These are phyloP conservation scores for Agrilus planipennis DNA, from an alignment of 1,140 invertebrate species.

Conservation along the genomic window DNA sequence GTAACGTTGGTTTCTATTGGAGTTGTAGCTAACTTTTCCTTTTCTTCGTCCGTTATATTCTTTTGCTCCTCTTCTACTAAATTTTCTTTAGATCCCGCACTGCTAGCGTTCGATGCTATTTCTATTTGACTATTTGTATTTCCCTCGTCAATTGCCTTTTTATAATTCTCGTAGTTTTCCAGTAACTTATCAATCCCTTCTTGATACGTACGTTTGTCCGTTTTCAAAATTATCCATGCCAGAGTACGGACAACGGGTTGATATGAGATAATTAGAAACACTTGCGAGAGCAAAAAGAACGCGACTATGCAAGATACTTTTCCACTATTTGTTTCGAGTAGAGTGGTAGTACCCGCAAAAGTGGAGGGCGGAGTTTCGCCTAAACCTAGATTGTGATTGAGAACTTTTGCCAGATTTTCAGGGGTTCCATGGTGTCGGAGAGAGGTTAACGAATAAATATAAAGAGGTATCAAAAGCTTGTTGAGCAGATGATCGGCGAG, in stretches of 20 bases:
- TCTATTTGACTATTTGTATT: conserved; percentile 21
- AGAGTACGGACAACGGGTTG: conserved; percentile 76
- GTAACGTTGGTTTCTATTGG: conserved; percentile 37
- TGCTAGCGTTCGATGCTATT: conserved; percentile 16
- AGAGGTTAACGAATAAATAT: conserved; percentile 77
- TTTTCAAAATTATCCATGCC: conserved; percentile 79
- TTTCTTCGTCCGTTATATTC: conserved; percentile 91
- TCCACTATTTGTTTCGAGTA: conserved; percentile 19
- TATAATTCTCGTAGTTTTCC: conserved; percentile 32
- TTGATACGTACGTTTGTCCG: conserved; percentile 55
- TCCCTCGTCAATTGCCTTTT: conserved; percentile 19
- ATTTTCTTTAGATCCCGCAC: conserved; percentile 23
- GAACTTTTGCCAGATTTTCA: conserved; percentile 45
- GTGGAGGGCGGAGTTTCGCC: conserved; percentile 25
- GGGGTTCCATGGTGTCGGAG: conserved; percentile 35
- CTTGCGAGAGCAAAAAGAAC: conserved; percentile 86
- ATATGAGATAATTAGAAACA: conserved; percentile 90
- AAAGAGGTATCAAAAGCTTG: conserved; percentile 86
- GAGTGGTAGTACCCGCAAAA: conserved; percentile 8
- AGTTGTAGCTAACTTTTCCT: conserved; percentile 53
- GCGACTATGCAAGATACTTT: conserved; percentile 75
- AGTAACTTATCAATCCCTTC: conserved; percentile 43
- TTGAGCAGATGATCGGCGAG: conserved; percentile 91
- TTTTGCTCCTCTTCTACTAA: conserved; percentile 24
- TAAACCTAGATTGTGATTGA: conserved; percentile 42